Conservation (phyloP, 2,797 vertebrate species). For the Notolepis coatsorum region DNA sequence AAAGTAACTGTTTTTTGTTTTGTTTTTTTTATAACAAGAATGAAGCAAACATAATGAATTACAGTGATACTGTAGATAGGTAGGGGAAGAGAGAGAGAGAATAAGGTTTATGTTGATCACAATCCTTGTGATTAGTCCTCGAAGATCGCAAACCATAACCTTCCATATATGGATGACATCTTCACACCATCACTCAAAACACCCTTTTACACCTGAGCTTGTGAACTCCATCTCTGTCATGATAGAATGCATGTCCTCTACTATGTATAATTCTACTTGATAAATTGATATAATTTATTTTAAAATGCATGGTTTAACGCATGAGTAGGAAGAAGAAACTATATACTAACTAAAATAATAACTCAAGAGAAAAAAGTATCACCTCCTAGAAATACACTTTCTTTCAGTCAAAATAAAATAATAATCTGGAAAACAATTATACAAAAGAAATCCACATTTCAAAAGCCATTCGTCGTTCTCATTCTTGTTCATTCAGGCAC, state of each 20-base stretch:
- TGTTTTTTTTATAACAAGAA: no score
- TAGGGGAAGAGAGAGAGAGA: conserved; percentile 29
- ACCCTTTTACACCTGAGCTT: conserved; percentile 36
- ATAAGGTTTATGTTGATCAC: conserved; percentile 38
- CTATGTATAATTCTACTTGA: conserved; percentile 74
- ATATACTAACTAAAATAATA: conserved; percentile 49
- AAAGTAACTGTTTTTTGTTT: conserved; percentile 65
- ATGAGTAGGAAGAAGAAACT: conserved; percentile 62
- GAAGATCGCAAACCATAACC: conserved; percentile 23
- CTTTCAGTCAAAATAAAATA: conserved; percentile 15
- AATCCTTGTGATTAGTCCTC: neutral
- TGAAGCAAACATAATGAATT: conserved; percentile 53
- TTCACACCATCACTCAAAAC: conserved; percentile 32
- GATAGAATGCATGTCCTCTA: conserved; percentile 57
- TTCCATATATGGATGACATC: conserved; percentile 36
- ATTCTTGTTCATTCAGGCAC: conserved; percentile 73
- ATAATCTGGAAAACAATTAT: neutral
- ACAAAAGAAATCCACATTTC: conserved; percentile 37
- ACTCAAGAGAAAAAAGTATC: conserved; percentile 51
- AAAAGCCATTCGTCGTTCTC: conserved; percentile 54
- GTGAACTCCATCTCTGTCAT: conserved; percentile 40
- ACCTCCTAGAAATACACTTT: conserved; percentile 17
- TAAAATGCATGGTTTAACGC: conserved; percentile 60
- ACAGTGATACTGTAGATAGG: conserved; percentile 54
- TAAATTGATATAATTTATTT: conserved; percentile 72